Conservation (phyloP, 2,888 invertebrate genomes). For the Erebia ligea region DNA sequence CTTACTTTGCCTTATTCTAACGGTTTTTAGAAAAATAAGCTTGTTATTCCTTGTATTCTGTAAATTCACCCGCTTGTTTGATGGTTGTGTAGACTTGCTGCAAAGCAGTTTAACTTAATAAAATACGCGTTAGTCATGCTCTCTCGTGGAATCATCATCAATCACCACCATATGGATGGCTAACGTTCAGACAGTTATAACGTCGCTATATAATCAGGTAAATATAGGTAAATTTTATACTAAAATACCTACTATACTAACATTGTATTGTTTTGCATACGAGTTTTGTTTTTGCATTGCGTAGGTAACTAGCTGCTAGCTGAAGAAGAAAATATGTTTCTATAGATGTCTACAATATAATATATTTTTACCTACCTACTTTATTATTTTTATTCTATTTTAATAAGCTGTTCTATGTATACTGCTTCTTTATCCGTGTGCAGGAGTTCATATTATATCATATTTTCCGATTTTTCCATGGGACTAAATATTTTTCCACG, state of each 20-base stretch:
- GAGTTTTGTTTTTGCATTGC: slow-evolving; percentile 1
- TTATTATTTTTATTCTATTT: too few species aligned
- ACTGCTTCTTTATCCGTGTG: neutral
- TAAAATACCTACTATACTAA: slow-evolving; percentile 30
- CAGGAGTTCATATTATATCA: too few species aligned
- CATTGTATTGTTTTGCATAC: slow-evolving; percentile 3
- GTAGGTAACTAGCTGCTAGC: neutral
- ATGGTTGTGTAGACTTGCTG: neutral
- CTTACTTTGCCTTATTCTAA: too few species aligned
- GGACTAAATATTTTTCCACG: neutral
- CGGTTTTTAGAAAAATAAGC: neutral
- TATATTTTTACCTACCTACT: too few species aligned
- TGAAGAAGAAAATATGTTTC: too few species aligned
- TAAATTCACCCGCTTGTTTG: neutral
- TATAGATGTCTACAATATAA: too few species aligned
- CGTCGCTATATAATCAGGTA: slow-evolving; percentile 30
- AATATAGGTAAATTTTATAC: neutral
- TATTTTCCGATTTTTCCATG: neutral
- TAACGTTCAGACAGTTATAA: slow-evolving; percentile 30
- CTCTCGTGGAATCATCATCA: slow-evolving; percentile 31
- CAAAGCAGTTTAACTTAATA: slow-evolving; percentile 11
- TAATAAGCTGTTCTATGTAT: too few species aligned
- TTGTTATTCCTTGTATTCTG: neutral
- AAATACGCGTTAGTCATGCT: slow-evolving; percentile 26
- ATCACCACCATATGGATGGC: slow-evolving; percentile 31